Percentiles rank a stretch among this genome's conserved stretches.
Conservation (phyloP, 2,888 invertebrate species). For the Galerucella pusilla region DNA sequence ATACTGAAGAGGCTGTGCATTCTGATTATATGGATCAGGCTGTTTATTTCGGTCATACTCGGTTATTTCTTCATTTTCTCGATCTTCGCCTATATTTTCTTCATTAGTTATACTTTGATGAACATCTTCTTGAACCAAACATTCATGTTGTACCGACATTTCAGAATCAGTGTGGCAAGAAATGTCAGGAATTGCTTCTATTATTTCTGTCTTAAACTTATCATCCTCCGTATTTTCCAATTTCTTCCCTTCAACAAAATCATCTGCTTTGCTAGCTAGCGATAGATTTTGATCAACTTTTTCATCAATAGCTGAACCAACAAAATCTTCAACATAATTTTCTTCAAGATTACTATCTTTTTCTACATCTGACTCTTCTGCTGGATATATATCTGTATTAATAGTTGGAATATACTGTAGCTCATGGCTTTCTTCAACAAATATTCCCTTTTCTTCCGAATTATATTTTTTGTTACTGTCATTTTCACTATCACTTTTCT, state of each 20-base stretch:
- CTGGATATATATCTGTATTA: conserved; percentile 4
- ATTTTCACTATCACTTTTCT: background rate
- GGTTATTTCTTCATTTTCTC: conserved; percentile 45
- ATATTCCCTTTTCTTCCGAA: conserved; percentile 45
- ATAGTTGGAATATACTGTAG: conserved; percentile 5
- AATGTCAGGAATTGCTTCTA: background rate
- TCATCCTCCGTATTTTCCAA: background rate
- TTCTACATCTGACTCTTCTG: background rate
- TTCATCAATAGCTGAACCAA: background rate
- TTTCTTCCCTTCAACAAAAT: conserved; percentile 25
- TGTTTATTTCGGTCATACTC: conserved; percentile 42
- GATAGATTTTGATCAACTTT: background rate
- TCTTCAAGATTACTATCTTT: background rate
- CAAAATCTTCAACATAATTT: background rate
- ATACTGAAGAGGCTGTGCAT: conserved; percentile 43
- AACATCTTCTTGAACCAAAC: background rate
- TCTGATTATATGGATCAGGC: conserved; percentile 45
- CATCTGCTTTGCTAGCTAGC: conserved; percentile 24
- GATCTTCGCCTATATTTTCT: conserved; percentile 11
- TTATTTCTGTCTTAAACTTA: background rate
- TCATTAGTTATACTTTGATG: background rate
- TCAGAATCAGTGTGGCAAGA: background rate
- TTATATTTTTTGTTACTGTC: conserved; percentile 20
- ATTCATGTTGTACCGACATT: background rate
- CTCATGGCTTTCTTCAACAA: conserved; percentile 24